Percentiles rank a stretch among this genome's conserved stretches.
phyloP scores from a whole-genome alignment of 2,113 vertebrate genomes.

The Paracanthobrama guichenoti region DNA sequence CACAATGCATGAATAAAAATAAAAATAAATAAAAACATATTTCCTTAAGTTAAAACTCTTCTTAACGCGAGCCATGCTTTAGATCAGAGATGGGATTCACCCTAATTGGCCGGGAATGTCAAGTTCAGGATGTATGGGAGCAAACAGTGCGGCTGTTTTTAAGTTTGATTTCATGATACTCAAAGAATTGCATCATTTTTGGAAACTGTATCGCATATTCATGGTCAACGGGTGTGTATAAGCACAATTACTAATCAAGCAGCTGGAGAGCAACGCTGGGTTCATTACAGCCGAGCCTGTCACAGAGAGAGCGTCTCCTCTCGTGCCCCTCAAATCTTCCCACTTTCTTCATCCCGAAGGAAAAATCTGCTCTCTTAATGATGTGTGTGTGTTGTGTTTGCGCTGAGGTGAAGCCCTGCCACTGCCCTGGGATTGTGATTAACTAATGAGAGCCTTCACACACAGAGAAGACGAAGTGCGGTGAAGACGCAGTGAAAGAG shows the following conservation, averaged over 20 bases:
- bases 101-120: constrained; percentile 22
- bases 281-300: constrained; percentile 47
- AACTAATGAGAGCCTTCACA: constrained; percentile 7
- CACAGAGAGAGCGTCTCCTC: constrained; percentile 11
- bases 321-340: background rate
- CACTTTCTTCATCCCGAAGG: background rate
- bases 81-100: background rate
- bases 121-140: background rate
- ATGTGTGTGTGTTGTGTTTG: background rate
- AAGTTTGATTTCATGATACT: constrained; percentile 28
- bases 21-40: too few species aligned
- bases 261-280: background rate
- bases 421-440: background rate
- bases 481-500: background rate
- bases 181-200: constrained; percentile 50
- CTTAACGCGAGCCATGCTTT: background rate
- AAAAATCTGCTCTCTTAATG: constrained; percentile 16
- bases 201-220: constrained; percentile 26
- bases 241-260: constrained; percentile 33
- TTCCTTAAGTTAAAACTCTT: too few species aligned
- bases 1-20: too few species aligned
- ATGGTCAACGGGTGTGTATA: constrained; percentile 26
- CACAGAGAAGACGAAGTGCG: background rate
- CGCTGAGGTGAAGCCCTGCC: background rate
- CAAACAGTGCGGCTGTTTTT: background rate